A percentile compares a stretch with the other conserved stretches of the same genome.
phyloP scores from a whole-genome alignment of 2,888 invertebrate species.

The Tenthredo mesomela region DNA sequence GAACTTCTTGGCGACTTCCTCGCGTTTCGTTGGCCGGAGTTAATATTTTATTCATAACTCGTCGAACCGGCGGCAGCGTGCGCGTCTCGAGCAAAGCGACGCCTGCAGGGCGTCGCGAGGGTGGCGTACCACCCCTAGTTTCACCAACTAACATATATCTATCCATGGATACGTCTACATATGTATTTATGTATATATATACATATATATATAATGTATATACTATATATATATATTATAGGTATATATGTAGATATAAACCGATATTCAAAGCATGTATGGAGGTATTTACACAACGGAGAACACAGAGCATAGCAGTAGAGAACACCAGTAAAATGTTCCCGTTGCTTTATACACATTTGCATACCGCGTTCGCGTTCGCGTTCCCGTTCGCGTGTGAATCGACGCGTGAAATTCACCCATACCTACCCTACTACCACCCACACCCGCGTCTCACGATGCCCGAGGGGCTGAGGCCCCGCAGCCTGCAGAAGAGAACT shows the following conservation, averaged over 20 bases:
- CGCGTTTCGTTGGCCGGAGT: constrained; percentile 58
- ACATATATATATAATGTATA: not conserved
- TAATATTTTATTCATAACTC: constrained; percentile 68
- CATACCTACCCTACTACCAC: constrained; percentile 51
- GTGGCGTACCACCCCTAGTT: constrained; percentile 32
- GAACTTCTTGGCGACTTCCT: constrained; percentile 38
- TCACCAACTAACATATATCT: not conserved
- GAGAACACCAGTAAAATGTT: constrained; percentile 37
- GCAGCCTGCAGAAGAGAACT: constrained; percentile 7
- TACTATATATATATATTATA: not conserved
- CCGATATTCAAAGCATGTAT: constrained; percentile 18
- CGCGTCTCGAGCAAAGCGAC: constrained; percentile 63
- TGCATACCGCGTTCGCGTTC: constrained; percentile 66
- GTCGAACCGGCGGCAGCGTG: constrained; percentile 57
- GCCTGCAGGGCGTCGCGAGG: constrained; percentile 55
- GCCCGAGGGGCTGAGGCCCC: constrained; percentile 27
- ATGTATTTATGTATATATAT: not conserved
- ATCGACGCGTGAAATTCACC: constrained; percentile 66
- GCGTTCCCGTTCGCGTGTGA: constrained; percentile 60
- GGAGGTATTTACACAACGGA: constrained; percentile 41
- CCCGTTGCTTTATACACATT: constrained; percentile 70
- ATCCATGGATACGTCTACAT: not conserved
- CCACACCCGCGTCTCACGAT: constrained; percentile 32
- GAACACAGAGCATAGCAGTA: constrained; percentile 7
- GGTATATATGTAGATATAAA: not conserved